Evolutionary conservation across 1,140 invertebrate genomes (phyloP).

Genomic region (Dendrolimus kikuchii): DNA sequence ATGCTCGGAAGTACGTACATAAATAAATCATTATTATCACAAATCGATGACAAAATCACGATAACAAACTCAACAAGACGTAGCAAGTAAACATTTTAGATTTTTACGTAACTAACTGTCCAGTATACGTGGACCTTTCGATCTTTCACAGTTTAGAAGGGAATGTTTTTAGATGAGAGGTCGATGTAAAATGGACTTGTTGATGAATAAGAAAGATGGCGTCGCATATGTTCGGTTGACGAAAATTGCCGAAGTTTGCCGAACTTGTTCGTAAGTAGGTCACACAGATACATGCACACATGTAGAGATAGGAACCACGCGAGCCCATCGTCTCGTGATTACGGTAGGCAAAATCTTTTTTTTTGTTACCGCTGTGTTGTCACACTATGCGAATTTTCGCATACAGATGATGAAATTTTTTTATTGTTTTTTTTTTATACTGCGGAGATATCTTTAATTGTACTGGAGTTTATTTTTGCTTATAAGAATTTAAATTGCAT

Average conservation of each 20-base stretch:
- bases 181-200: constrained; percentile 37
- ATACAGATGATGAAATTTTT: constrained; percentile 1
- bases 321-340: constrained; percentile 31
- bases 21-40: constrained; percentile 20
- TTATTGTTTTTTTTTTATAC: background rate
- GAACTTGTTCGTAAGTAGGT: constrained; percentile 24
- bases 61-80: constrained; percentile 18
- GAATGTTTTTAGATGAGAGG: constrained; percentile 12
- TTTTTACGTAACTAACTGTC: constrained; percentile 18
- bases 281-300: constrained; percentile 52
- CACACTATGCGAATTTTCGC: constrained; percentile 47
- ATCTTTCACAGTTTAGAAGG: no score
- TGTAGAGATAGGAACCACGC: constrained; percentile 12
- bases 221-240: constrained; percentile 34
- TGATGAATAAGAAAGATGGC: constrained; percentile 36
- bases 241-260: constrained; percentile 43
- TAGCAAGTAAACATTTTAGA: constrained; percentile 15
- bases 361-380: constrained; percentile 42
- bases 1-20: no score
- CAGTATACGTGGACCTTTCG: background rate
- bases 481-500: no score
- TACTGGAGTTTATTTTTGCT: no score
- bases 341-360: constrained; percentile 27
- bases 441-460: no score
- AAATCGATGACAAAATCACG: constrained; percentile 17